Percentiles rank a stretch among this genome's conserved stretches.
Conservation (phyloP, 2,888 invertebrate genomes). For the Chouioia cunea region DNA sequence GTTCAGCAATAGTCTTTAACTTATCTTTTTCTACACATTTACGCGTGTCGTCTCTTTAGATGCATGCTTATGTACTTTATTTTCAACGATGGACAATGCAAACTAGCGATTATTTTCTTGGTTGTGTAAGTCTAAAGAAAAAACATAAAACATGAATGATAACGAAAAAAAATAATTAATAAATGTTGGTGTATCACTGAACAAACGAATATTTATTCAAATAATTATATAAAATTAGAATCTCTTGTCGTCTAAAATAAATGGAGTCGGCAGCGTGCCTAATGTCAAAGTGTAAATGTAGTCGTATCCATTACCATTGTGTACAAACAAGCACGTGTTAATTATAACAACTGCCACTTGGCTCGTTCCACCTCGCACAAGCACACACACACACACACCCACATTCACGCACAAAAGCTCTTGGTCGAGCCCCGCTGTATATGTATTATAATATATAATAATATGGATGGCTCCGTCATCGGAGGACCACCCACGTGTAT, state of each 20-base stretch:
- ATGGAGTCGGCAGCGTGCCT: conserved; percentile 24
- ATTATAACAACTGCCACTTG: too few relatives aligned
- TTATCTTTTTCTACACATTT: neutral
- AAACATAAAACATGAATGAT: neutral
- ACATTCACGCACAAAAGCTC: too few relatives aligned
- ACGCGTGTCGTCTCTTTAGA: too few relatives aligned
- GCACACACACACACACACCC: conserved; percentile 9
- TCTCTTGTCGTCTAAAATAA: conserved; percentile 30
- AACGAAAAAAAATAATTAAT: conserved; percentile 5
- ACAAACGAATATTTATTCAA: conserved; percentile 36
- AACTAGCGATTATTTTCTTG: too few relatives aligned
- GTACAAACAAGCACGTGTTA: conserved; percentile 25
- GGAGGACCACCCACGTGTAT: too few relatives aligned
- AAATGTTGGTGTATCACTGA: conserved; percentile 30
- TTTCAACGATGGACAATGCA: too few relatives aligned
- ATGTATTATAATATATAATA: too few relatives aligned
- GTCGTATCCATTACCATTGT: neutral
- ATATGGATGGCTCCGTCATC: too few relatives aligned
- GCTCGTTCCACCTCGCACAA: neutral
- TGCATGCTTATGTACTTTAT: too few relatives aligned
- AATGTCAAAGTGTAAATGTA: conserved; percentile 12
- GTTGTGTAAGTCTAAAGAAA: neutral
- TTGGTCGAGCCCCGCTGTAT: too few relatives aligned
- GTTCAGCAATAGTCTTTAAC: too few relatives aligned
- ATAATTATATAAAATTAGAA: conserved; percentile 38